Conservation (phyloP, 2,888 invertebrate species). For the Drosophila subquinaria region DNA sequence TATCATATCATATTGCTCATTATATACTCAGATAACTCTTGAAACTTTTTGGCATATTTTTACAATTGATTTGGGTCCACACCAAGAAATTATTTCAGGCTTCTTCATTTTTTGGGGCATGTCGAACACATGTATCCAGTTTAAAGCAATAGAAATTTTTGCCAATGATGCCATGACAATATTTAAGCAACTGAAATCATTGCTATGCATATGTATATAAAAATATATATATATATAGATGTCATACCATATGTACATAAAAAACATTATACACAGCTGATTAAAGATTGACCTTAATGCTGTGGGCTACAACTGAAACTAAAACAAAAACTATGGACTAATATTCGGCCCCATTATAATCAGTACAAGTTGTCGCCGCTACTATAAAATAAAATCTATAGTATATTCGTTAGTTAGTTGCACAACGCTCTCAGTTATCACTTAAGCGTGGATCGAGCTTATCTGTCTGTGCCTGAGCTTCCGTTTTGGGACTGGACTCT, state of each 20-base stretch:
- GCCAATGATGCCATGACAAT: constrained; percentile 18
- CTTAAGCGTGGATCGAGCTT: constrained; percentile 57
- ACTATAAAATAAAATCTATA: constrained; percentile 8
- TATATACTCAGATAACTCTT: not conserved
- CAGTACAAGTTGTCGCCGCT: constrained; percentile 47
- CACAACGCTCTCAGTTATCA: constrained; percentile 53
- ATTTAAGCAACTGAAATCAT: constrained; percentile 41
- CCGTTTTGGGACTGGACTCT: constrained; percentile 65
- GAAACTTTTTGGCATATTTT: not conserved
- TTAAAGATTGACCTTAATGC: constrained; percentile 68
- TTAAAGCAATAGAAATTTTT: constrained; percentile 31
- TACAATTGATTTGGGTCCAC: constrained; percentile 7
- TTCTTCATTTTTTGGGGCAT: constrained; percentile 38
- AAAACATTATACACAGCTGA: constrained; percentile 32
- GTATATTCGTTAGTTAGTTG: constrained; percentile 30
- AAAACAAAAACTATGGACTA: constrained; percentile 24
- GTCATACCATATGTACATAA: constrained; percentile 4
- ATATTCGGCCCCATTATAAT: constrained; percentile 40
- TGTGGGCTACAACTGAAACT: constrained; percentile 34
- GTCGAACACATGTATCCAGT: constrained; percentile 62
- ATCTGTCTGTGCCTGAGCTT: constrained; percentile 59
- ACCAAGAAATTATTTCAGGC: not conserved
- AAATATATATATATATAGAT: not conserved
- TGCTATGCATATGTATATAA: constrained; percentile 24
- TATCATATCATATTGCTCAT: not conserved